Evolutionary conservation across 2,113 vertebrate species (phyloP), one percentile per base, ranked within the genome.

Genomic region (Phalacrocorax brasilianus): DNA sequence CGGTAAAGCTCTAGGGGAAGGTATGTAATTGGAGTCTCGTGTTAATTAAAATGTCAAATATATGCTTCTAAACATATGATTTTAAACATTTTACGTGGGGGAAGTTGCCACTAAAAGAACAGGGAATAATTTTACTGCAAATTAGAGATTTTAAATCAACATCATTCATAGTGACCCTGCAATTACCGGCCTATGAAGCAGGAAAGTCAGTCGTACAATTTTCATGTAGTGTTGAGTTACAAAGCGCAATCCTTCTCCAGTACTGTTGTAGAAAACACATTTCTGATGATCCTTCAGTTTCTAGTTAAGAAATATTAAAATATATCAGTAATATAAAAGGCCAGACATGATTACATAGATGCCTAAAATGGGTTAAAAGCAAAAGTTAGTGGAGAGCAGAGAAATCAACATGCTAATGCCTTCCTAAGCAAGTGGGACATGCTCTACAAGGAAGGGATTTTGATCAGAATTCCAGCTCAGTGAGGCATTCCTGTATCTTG

Each of bases 21-120:
- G n/a, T n/a, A 23, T 52, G 6, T 18, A 49, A 49, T 11, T 42
- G 33, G 33, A 50, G 85, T 75, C n/a, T 75, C 2, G 1, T 23
- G 21, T 85, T 68, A 28, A 63, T 75, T 23, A 56, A 18, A 62
- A 30, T 27, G 27, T 68, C 49, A 84, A 24, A 49, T 50, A 45
- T 2, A 35, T 20, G 8, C 58, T 38, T 38, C 73, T 33, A 73
- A 79, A 47, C 6, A 9, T 0, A 9, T 0, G 3, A n/a, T 30
- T 84, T 28, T 14, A 49, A 89, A 32, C 7, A 16, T 59, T 82
- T 80, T 62, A 35, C 7, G 4, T 2, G 4, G 47, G 35, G 11
- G 24, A 58, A 61, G 32, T 40, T 71, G 56, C 44, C 50, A 33
- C n/a, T 78, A 19, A 68, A 91, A 87, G 58, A 84, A 53, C 2